Evolutionary conservation across 2,113 vertebrate species (phyloP), one percentile per base, ranked within the genome.

Genomic region (Cyanoramphus novaezelandiae): DNA sequence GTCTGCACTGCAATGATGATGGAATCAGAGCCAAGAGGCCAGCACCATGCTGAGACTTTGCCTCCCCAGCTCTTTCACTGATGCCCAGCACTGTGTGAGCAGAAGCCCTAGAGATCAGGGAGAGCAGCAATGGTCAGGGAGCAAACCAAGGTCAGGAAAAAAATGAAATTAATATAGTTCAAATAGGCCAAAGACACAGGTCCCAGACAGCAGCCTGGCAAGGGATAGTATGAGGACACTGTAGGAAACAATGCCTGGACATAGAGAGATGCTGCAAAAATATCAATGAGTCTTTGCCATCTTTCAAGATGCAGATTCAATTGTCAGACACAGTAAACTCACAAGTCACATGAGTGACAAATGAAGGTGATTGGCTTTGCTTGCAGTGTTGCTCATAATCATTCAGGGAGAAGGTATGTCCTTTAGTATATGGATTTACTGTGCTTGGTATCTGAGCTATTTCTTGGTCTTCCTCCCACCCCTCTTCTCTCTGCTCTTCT

Each of bases 1-100:
- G 96, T 97, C 83, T 52, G 33, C 78, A 35, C 75, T 89, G 81
- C 59, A 53, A 37, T 55, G 46, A 97, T 91, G 95, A 97, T 69
- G 83, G 70, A 97, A 90, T 86, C 31, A 71, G 68, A 94, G 88
- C 70, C 87, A 94, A 92, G 84, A 92, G 71, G 65, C 77, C 94
- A 97, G 86, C 65, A n/a, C 21, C 65, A 71, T 9, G 65, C 46
- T 63, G 27, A 71, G 57, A 82, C 50, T 57, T 53, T 33, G 35
- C 93, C 88, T 92, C 69, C 74, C 62, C 37, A 59, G 0, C 71
- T 37, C 19, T 94, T 81, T 57, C 57, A 47, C 41, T 59, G 79
- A 57, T 43, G 44, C 19, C 72, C 76, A 70, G 74, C 41, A 47
- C 33, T 49, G 49, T 13, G 25, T 19, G 47, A 50, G 23, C 60